Base-by-base conservation (phyloP, 2,113 vertebrate species). In the Clarias gariepinus region DNA sequence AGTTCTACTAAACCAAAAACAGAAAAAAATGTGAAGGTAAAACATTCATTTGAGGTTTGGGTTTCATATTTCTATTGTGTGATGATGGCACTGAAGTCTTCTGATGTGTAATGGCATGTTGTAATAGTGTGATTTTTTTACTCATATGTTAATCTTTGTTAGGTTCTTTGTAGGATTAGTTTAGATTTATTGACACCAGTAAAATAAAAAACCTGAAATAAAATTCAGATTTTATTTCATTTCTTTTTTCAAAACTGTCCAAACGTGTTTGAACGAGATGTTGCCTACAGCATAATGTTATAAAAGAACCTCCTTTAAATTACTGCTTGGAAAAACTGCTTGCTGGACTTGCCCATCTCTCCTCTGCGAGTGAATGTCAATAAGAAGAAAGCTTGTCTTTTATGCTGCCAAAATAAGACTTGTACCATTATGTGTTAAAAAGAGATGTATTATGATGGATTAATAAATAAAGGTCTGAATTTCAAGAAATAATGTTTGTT, bases 191-290 rank as follows among this genome's bases (percentile, higher is more conserved):
- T 77, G 23, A 77, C 41, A 53, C 74, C 47, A 53, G 13, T 16
- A 13, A n/a, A 13, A 55, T 28, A 4, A 76, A 76, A 77, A 77
- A 0, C 19, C 41, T 41, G 4, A 77, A 6, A 55, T 77, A 4
- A 78, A 52, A 23, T 13, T 68, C 30, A 13, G 21, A 73, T 73
- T 55, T 11, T 52, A 15, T n/a, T n/a, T 12, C 15, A 9, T 18
- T 33, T 18, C 2, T 18, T 30, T 69, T 5, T 30, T 36, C 8
- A 0, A 1, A 28, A n/a, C 53, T 76, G 69, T 61, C n/a, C 19
- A 55, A 21, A 83, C 91, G 90, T 91, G 93, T 92, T 80, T 80
- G 76, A 92, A 93, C 91, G 90, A 90, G 93, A 78, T 90, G 91
- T 90, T 41, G 91, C 91, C 91, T 36, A 88, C 88, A 92, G 92